A percentile compares a stretch with the other conserved stretches of the same genome.
Evolutionary conservation across 2,797 vertebrate genomes (phyloP).

Genomic region (Poliocrania exsul): DNA sequence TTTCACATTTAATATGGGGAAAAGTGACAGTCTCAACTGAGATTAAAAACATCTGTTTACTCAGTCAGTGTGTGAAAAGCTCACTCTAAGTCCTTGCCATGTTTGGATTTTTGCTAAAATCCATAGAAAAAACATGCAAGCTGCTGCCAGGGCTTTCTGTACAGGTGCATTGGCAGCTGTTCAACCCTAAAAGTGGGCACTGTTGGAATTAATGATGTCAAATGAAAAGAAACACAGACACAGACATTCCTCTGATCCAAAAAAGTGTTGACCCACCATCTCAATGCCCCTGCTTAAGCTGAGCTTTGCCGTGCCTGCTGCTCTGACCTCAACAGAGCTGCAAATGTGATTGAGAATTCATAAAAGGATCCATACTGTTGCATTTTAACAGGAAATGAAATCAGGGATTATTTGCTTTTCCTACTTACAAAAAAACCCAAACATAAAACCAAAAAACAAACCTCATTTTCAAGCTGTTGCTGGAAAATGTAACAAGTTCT

Average conservation of each 20-base stretch:
- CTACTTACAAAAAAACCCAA: not conserved
- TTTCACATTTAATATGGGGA: not conserved
- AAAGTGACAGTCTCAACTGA: not conserved
- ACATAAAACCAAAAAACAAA: not conserved
- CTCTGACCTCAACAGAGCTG: rapidly evolving
- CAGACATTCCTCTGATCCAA: not conserved
- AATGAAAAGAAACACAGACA: not conserved
- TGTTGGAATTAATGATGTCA: not conserved
- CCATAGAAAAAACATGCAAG: not conserved
- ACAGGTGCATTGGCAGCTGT: not conserved
- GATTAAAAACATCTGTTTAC: not conserved
- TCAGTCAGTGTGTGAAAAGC: not conserved
- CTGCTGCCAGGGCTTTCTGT: not conserved
- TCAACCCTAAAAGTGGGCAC: not conserved
- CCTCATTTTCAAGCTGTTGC: not conserved
- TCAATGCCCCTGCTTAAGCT: rapidly evolving
- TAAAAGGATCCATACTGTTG: not conserved
- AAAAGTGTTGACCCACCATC: rapidly evolving
- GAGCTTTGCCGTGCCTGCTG: not conserved
- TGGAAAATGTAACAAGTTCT: not conserved
- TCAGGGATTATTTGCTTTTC: not conserved
- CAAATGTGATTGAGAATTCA: not conserved
- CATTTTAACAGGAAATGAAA: not conserved
- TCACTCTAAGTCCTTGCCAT: not conserved
- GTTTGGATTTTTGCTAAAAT: conserved; percentile 1